Evolutionary conservation across 2,888 invertebrate genomes (phyloP), one percentile per base, ranked within the genome.

Genomic region (Cylindroiulus punctatus): DNA sequence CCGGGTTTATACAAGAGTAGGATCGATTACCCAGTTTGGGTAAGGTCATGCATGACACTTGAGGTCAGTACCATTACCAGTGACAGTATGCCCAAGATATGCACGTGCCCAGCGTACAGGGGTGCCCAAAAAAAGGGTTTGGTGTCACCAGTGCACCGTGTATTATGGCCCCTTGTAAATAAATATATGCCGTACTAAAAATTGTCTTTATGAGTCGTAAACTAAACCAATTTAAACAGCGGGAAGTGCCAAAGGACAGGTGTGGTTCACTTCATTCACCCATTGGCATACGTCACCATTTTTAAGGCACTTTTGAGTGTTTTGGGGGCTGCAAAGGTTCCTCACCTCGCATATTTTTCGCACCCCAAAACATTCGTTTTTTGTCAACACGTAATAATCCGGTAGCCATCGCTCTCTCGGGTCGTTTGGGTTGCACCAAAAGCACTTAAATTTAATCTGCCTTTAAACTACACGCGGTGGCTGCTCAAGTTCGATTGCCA

Each of bases 171-270:
- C 76, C 76, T 76, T 76, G 76, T 76, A 76, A 76, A 76, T 76
- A 76, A 76, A 76, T 76, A 76, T 76, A 76, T 76, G 30, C 76
- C 76, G 83, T 44, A 83, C 83, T 83, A 83, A 83, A 83, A 83
- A 44, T 83, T 40, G 83, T 83, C 83, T 83, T 83, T 83, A 83
- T 83, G 83, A 44, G 83, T 44, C 40, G 44, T 83, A 83, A 83
- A 83, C 42, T 83, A 83, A 44, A 83, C 83, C 83, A 83, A 83
- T 83, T 83, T 83, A 83, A 83, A 42, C 83, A 83, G 83, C 42
- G 83, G 83, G 83, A 44, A 40, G 44, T 42, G 83, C 42, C 22
- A 83, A 83, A 44, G 83, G 83, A 83, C 83, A 83, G 83, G 83
- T 83, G 83, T 14, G 76, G 76, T 76, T 30, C 65, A 14, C 76